A percentile compares a stretch with the other conserved stretches of the same genome.
phyloP scores from a whole-genome alignment of 2,113 vertebrate genomes.

The Archilochus colubris region DNA sequence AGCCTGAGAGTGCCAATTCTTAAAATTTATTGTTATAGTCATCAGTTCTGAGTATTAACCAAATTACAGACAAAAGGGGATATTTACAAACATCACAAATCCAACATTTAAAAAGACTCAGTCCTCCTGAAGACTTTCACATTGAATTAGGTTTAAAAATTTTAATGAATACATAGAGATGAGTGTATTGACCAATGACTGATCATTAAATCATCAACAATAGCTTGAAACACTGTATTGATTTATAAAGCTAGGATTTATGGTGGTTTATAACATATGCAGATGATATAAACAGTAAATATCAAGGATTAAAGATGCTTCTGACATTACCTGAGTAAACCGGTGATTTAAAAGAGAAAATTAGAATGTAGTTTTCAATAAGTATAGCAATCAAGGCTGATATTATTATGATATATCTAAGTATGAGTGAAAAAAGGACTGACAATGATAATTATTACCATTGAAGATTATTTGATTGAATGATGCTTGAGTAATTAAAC shows the following conservation, averaged over 20 bases:
- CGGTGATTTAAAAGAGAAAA: constrained; percentile 14
- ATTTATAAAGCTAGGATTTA: neutral
- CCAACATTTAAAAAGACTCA: neutral
- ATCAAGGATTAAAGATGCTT: neutral
- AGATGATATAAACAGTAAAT: neutral
- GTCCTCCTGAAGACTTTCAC: neutral
- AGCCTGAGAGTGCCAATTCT: accelerated
- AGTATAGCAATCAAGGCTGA: neutral
- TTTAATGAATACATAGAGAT: neutral
- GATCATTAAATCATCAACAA: neutral
- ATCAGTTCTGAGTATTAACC: neutral
- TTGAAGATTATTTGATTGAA: constrained; percentile 50
- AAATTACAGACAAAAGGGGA: neutral
- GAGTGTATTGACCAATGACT: neutral
- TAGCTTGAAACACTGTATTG: neutral
- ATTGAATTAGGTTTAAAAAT: neutral
- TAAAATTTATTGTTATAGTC: no score
- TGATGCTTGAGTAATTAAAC: constrained; percentile 42
- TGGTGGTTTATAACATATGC: neutral
- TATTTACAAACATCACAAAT: neutral
- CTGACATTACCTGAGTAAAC: neutral
- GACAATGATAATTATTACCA: constrained; percentile 42
- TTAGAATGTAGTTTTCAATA: neutral
- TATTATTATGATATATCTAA: constrained; percentile 17
- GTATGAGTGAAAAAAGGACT: neutral